A percentile compares a stretch with the other conserved stretches of the same genome.
These are phyloP conservation scores for Hyposoter didymator DNA, from an alignment of 2,888 invertebrate species.

Conservation along the genomic window DNA sequence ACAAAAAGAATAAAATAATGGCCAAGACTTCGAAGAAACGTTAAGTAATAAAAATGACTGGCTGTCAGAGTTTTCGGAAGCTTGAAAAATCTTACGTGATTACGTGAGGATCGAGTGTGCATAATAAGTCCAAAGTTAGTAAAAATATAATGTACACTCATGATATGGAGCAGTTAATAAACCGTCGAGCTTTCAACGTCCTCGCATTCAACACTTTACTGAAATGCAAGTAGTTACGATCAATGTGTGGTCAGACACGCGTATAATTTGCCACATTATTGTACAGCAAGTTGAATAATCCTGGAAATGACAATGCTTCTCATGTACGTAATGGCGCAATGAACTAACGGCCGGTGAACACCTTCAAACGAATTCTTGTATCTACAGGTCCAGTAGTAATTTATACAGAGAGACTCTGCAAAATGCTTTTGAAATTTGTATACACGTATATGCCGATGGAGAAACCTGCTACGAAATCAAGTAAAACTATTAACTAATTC, in stretches of 20 bases:
- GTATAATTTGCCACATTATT: background rate
- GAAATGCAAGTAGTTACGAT: constrained; percentile 13
- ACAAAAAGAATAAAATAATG: background rate
- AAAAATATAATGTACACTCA: background rate
- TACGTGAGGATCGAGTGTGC: background rate
- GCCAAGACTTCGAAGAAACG: background rate
- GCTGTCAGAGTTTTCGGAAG: background rate
- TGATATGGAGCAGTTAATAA: background rate
- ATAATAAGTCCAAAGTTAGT: background rate
- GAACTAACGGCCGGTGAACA: constrained; percentile 1
- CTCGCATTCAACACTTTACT: background rate
- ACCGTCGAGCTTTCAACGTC: background rate
- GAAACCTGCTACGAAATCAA: constrained; percentile 53
- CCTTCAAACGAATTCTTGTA: constrained; percentile 27
- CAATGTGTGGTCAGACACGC: constrained; percentile 22
- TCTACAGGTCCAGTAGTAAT: constrained; percentile 17
- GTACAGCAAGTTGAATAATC: constrained; percentile 15
- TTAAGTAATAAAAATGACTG: background rate
- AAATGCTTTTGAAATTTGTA: constrained; percentile 13
- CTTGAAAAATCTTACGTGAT: background rate
- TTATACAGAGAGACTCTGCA: constrained; percentile 39
- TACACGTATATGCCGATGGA: constrained; percentile 36
- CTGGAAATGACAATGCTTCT: constrained; percentile 5
- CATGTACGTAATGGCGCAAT: constrained; percentile 9
- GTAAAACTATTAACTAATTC: constrained; percentile 73